These are phyloP conservation scores for Oopsacas minuta DNA, from an alignment of 37 sponge, comb jelly and placozoan species.

Conservation along the genomic window DNA sequence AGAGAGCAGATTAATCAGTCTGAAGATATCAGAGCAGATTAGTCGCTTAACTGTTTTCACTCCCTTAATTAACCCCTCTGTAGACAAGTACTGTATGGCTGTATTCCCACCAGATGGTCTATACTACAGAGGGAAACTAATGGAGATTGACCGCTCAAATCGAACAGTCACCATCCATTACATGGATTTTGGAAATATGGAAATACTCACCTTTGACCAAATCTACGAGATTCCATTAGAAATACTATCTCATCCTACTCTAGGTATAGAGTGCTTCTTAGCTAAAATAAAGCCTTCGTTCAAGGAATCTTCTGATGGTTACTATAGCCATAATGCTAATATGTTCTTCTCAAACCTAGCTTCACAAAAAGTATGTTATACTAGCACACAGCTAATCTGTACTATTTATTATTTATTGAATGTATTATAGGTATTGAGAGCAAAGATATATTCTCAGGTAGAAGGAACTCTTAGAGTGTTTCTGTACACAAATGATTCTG, in stretches of 20 bases:
- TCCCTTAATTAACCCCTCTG: constrained; percentile 10
- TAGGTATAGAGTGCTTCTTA: constrained; percentile 72
- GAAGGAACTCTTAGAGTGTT: constrained; percentile 40
- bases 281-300: constrained; percentile 40
- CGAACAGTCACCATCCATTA: background rate
- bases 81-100: constrained; percentile 55
- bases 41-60: background rate
- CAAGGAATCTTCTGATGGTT: constrained; percentile 25
- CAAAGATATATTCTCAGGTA: constrained; percentile 57
- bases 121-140: constrained; percentile 52
- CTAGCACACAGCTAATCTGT: too few species aligned
- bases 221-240: background rate
- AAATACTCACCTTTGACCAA: background rate
- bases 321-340: constrained; percentile 45
- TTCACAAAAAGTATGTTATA: constrained; percentile 23
- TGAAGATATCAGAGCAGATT: constrained; percentile 34
- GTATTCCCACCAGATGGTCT: constrained; percentile 38
- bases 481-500: constrained; percentile 32
- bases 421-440: background rate
- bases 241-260: background rate
- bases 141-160: background rate
- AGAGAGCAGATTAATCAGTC: background rate
- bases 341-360: constrained; percentile 27
- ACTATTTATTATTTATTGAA: too few species aligned
- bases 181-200: background rate